Evolutionary conservation across 1,140 invertebrate species (phyloP).

Genomic region (Trachymyrmex septentrionalis): DNA sequence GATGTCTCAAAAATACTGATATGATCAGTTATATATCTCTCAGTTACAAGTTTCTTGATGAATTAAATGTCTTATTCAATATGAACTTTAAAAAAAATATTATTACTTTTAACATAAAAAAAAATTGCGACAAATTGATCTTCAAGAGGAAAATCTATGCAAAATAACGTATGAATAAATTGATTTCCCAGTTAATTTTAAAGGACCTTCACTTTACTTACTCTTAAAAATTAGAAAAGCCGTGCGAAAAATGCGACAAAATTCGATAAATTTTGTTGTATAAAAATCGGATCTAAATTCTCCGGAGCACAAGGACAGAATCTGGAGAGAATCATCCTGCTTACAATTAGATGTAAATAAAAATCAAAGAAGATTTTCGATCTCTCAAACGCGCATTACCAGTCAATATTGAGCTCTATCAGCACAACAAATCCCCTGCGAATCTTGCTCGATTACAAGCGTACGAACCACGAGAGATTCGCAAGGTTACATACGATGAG

Average conservation of each 20-base stretch:
- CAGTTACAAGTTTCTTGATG: background rate
- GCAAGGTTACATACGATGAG: slow-evolving; percentile 36
- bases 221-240: background rate
- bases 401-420: slow-evolving; percentile 59
- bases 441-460: slow-evolving; percentile 44
- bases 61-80: background rate
- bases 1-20: slow-evolving; percentile 7
- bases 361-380: background rate
- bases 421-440: slow-evolving; percentile 48
- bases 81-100: background rate
- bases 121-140: background rate
- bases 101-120: background rate
- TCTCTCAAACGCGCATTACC: slow-evolving; percentile 28
- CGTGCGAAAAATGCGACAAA: background rate
- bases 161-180: background rate
- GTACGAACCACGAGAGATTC: slow-evolving; percentile 35
- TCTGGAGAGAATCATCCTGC: background rate
- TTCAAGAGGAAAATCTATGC: background rate
- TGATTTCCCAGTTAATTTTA: background rate
- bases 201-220: background rate
- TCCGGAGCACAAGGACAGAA: background rate
- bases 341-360: background rate
- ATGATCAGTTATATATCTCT: background rate
- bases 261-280: background rate
- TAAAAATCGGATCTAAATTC: slow-evolving; percentile 1